Percentiles rank a stretch among this genome's conserved stretches.
phyloP scores from a whole-genome alignment of 2,888 invertebrate species.

The Ochropleura plecta region DNA sequence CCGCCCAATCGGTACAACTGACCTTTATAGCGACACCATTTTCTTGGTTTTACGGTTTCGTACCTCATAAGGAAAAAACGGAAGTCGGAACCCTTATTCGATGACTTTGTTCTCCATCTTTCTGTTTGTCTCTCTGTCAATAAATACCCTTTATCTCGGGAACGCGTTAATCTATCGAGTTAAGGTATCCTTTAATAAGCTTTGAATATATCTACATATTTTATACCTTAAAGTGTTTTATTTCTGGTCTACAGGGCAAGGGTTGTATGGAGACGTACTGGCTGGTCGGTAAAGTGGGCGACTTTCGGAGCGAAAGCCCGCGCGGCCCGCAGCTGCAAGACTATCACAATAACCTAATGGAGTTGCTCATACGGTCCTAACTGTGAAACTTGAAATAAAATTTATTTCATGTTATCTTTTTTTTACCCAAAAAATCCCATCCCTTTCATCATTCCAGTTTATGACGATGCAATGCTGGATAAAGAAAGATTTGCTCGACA shows the following conservation, averaged over 20 bases:
- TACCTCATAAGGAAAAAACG: too few relatives aligned
- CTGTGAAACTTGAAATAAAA: conserved; percentile 57
- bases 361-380: conserved; percentile 80
- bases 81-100: too few relatives aligned
- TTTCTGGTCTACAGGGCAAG: conserved; percentile 84
- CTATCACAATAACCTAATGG: conserved; percentile 83
- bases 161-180: too few relatives aligned
- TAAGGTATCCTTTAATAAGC: too few relatives aligned
- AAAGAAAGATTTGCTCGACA: not conserved
- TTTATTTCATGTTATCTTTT: conserved; percentile 60
- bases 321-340: conserved; percentile 79
- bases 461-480: not conserved
- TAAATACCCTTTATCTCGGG: too few relatives aligned
- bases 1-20: not conserved
- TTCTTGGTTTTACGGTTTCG: too few relatives aligned
- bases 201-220: too few relatives aligned
- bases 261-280: conserved; percentile 90
- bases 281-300: conserved; percentile 85
- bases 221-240: not conserved
- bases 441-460: not conserved
- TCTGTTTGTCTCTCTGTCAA: too few relatives aligned
- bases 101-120: too few relatives aligned
- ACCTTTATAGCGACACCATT: not conserved
- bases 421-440: not conserved
- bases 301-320: conserved; percentile 76